Evolutionary conservation across 2,888 invertebrate genomes (phyloP).

Genomic region (Autographa gamma): DNA sequence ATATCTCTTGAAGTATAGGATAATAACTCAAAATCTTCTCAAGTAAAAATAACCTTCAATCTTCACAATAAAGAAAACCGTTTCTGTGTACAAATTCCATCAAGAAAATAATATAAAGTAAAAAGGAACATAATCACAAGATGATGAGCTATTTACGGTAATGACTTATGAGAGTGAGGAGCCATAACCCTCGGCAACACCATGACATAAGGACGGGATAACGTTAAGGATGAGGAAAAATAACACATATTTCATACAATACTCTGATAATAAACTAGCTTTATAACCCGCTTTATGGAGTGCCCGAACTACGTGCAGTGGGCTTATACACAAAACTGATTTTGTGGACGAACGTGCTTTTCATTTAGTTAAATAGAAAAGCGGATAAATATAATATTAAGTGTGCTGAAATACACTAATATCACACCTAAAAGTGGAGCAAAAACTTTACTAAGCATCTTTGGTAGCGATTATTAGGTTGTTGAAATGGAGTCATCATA

Average conservation of each 20-base stretch:
- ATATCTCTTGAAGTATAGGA: neutral
- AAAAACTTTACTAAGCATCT: no score
- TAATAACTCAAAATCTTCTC: neutral
- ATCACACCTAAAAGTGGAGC: no score
- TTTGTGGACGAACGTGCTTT: neutral
- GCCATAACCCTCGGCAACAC: slow-evolving; percentile 42
- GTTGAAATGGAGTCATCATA: no score
- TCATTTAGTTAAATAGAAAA: neutral
- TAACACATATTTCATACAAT: slow-evolving; percentile 50
- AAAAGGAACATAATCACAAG: slow-evolving; percentile 48
- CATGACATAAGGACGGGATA: slow-evolving; percentile 36
- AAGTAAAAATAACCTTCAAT: neutral
- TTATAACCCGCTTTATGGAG: slow-evolving; percentile 24
- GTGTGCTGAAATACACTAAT: neutral
- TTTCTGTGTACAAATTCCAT: slow-evolving; percentile 2
- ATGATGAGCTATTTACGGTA: slow-evolving; percentile 56
- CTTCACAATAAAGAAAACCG: neutral
- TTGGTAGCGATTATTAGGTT: no score
- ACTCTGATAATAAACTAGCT: slow-evolving; percentile 46
- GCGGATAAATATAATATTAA: no score
- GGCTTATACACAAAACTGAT: neutral
- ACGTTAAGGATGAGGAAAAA: slow-evolving; percentile 49
- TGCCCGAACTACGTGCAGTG: slow-evolving; percentile 14
- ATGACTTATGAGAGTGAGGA: slow-evolving; percentile 53
- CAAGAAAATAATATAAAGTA: slow-evolving; percentile 45